Conservation (phyloP, 2,113 vertebrate genomes). For the Hemiprocne comata region DNA sequence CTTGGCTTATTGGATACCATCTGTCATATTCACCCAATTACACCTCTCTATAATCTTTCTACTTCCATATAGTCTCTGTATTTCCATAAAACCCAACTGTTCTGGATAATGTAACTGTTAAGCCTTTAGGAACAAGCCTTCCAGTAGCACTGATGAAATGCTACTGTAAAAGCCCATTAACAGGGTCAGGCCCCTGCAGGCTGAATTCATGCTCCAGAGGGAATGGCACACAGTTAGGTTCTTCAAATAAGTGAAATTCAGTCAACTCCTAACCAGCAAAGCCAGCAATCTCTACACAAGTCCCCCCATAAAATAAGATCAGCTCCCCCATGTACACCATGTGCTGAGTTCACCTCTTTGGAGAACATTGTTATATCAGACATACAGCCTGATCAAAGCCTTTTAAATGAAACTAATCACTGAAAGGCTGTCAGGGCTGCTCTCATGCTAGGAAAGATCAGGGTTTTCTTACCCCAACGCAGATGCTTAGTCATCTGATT, state of each 20-base stretch:
- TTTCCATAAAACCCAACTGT: neutral
- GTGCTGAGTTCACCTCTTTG: neutral
- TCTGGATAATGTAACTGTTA: neutral
- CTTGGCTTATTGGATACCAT: slow-evolving; percentile 15
- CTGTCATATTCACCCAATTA: slow-evolving; percentile 37
- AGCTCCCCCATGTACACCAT: accelerated
- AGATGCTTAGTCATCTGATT: neutral
- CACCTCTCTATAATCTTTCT: neutral
- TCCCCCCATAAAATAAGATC: neutral
- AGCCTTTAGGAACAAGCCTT: neutral
- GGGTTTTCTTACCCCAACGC: neutral
- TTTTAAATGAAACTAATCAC: neutral
- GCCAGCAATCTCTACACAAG: neutral
- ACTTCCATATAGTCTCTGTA: neutral
- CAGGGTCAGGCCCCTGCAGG: neutral
- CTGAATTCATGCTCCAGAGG: neutral
- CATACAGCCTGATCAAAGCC: neutral
- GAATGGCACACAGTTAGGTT: neutral
- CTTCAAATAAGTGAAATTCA: neutral
- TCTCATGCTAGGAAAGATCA: neutral
- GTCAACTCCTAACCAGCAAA: neutral
- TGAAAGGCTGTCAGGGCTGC: neutral
- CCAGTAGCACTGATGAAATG: neutral
- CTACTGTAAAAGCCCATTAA: neutral
- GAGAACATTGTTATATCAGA: neutral